Conservation (phyloP, 2,113 vertebrate species). For the Saguinus midas region DNA sequence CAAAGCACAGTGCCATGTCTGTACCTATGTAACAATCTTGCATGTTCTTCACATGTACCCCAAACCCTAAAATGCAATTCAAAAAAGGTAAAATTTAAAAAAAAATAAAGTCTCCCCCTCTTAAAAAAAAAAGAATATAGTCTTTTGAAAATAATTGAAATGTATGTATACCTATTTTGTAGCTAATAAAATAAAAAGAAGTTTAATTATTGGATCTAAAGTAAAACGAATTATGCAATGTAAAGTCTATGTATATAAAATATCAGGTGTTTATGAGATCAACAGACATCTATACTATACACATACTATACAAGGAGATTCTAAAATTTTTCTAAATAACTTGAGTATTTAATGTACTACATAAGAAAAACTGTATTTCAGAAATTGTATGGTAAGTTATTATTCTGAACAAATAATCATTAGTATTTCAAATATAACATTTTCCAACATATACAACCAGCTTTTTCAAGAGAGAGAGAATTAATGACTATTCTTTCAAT, state of each 20-base stretch:
- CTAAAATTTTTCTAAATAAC: not conserved
- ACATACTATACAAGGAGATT: not conserved
- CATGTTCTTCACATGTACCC: no score
- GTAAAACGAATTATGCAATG: not conserved
- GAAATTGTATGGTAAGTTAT: conserved; percentile 9
- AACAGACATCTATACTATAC: not conserved
- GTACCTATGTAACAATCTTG: no score
- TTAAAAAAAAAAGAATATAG: not conserved
- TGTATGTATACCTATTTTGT: not conserved
- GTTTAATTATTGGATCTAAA: not conserved
- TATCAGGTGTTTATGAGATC: not conserved
- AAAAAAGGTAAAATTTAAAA: no score
- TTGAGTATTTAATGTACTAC: not conserved
- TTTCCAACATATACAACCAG: not conserved
- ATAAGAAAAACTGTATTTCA: not conserved
- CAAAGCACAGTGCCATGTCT: no score
- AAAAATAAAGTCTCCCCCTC: no score
- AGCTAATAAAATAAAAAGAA: not conserved
- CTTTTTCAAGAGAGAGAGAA: not conserved
- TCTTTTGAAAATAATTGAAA: not conserved
- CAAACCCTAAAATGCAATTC: no score
- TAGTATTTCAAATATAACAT: not conserved
- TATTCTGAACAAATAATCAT: not conserved
- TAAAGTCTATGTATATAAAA: not conserved
- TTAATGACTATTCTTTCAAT: not conserved